These are phyloP conservation scores for Canis aureus DNA, from an alignment of 2,113 vertebrate genomes.

Conservation along the genomic window DNA sequence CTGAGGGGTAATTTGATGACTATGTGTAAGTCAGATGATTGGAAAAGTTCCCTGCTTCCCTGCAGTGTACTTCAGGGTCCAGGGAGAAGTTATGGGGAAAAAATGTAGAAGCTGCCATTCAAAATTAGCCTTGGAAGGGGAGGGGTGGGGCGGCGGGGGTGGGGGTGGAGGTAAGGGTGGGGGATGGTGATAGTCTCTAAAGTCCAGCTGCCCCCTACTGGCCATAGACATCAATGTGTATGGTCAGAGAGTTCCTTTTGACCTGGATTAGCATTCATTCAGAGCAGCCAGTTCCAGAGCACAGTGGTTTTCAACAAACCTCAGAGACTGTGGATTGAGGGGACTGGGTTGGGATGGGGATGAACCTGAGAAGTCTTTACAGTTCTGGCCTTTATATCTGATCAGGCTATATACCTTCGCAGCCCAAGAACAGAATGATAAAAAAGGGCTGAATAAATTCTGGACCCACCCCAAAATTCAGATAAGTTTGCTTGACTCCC, in stretches of 20 bases:
- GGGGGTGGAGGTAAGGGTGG: too few species aligned
- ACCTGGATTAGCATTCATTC: not conserved
- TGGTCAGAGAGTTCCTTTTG: not conserved
- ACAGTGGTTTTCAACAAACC: not conserved
- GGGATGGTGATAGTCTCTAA: conserved; percentile 30
- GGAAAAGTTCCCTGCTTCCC: conserved; percentile 55
- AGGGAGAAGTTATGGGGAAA: conserved; percentile 20
- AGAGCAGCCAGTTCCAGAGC: not conserved
- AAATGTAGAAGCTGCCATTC: conserved; percentile 40
- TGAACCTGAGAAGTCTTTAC: conserved; percentile 28
- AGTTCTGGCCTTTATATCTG: not conserved
- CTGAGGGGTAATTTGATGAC: conserved; percentile 21
- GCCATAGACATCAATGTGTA: not conserved
- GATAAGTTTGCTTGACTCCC: not conserved
- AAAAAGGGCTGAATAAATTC: conserved; percentile 9
- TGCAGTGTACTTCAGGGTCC: conserved; percentile 33
- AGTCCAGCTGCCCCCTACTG: conserved; percentile 67
- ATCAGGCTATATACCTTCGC: not conserved
- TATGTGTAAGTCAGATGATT: conserved; percentile 13
- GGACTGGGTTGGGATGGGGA: not conserved
- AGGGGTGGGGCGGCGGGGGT: not conserved
- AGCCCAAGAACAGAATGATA: conserved; percentile 10
- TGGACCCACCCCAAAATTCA: conserved; percentile 3
- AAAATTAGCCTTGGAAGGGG: conserved; percentile 5
- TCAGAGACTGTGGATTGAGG: not conserved